Conservation (phyloP, 37 sponge, comb jelly and placozoan species). For the Lycopodina hypogea region DNA sequence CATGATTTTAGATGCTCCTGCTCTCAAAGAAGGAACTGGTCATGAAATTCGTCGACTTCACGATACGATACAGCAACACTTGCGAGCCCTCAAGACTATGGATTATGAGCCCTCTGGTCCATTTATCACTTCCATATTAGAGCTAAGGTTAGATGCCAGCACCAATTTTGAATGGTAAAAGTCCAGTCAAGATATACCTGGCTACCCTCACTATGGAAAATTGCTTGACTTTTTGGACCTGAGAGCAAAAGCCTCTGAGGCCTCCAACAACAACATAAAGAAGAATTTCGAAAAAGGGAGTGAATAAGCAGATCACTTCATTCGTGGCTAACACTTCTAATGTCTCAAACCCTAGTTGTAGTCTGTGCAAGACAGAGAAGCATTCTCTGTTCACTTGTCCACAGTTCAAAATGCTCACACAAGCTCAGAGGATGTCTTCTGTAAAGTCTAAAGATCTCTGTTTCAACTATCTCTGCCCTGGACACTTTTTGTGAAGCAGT, state of each 20-base stretch:
- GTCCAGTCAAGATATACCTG: not conserved
- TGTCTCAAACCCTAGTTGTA: not conserved
- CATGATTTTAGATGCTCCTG: constrained; percentile 9
- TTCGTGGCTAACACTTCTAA: not conserved
- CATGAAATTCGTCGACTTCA: constrained; percentile 9
- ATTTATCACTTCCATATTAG: constrained; percentile 20
- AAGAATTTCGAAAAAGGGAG: not conserved
- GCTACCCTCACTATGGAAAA: constrained; percentile 6
- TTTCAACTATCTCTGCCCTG: constrained; percentile 17
- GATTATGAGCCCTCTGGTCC: constrained; percentile 27
- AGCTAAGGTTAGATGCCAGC: constrained; percentile 2
- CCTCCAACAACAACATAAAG: not conserved
- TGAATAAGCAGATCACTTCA: not conserved
- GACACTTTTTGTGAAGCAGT: constrained; percentile 24
- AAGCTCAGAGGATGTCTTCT: constrained; percentile 19
- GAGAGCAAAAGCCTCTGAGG: constrained; percentile 21
- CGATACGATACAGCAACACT: constrained; percentile 17
- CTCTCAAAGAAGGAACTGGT: constrained; percentile 29
- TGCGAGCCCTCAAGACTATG: constrained; percentile 26
- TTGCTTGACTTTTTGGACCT: constrained; percentile 20
- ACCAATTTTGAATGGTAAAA: constrained; percentile 38
- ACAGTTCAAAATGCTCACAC: constrained; percentile 16
- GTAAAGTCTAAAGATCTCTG: constrained; percentile 12
- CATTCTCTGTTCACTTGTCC: constrained; percentile 17
- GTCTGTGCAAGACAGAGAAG: constrained; percentile 3